Evolutionary conservation across 2,888 invertebrate species (phyloP).

Genomic region (Malthinus flaveolus): DNA sequence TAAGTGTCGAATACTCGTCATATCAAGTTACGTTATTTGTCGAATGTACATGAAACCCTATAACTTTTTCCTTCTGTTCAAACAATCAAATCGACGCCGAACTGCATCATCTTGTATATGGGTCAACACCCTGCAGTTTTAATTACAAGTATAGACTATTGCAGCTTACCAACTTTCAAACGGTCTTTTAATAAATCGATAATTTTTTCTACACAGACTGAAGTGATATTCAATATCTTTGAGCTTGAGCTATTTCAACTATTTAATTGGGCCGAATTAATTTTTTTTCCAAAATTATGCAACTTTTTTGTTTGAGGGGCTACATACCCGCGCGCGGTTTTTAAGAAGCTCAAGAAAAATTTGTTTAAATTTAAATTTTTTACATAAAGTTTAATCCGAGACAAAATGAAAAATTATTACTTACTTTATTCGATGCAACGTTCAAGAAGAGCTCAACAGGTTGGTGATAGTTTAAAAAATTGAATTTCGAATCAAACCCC

Average conservation of each 20-base stretch:
- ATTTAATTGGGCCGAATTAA: too few relatives aligned
- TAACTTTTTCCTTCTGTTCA: conserved; percentile 27
- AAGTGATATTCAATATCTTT: too few relatives aligned
- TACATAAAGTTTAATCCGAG: background rate
- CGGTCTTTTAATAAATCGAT: conserved; percentile 1
- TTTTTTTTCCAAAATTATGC: too few relatives aligned
- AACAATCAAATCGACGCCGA: conserved; percentile 17
- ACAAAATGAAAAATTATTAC: background rate
- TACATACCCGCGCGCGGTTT: background rate
- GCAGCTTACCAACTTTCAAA: background rate
- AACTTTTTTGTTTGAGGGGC: too few relatives aligned
- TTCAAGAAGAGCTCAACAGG: conserved; percentile 19
- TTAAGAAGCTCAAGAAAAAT: conserved; percentile 13
- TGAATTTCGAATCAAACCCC: background rate
- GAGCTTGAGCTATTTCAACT: too few relatives aligned
- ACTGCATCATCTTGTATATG: conserved; percentile 36
- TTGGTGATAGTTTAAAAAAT: conserved; percentile 6
- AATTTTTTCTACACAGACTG: background rate
- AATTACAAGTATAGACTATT: conserved; percentile 32
- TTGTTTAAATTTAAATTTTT: background rate
- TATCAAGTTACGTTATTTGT: background rate
- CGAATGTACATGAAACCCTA: conserved; percentile 1
- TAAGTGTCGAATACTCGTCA: too few relatives aligned
- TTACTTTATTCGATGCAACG: conserved; percentile 10
- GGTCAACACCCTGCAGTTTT: conserved; percentile 39